Evolutionary conservation across 2,797 vertebrate genomes (phyloP).

Genomic region (Channa striata): DNA sequence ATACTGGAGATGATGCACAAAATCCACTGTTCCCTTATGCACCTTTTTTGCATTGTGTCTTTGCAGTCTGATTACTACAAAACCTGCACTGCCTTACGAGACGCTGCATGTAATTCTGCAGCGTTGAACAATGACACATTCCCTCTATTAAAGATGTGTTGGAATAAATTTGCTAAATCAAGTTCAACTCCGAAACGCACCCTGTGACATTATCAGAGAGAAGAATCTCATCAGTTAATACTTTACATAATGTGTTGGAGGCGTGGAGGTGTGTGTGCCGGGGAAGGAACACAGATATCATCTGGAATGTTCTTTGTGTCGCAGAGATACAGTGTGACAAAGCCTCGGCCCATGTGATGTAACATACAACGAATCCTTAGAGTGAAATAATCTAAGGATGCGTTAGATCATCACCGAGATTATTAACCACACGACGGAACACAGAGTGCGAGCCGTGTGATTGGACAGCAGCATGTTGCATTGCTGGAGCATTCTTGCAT

Average conservation of each 20-base stretch:
- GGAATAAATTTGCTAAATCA: background rate
- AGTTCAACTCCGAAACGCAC: background rate
- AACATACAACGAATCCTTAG: slow-evolving; percentile 37
- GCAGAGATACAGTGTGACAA: background rate
- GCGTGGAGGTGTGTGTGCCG: background rate
- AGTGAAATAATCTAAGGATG: slow-evolving; percentile 43
- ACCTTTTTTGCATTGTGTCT: background rate
- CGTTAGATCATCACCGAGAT: slow-evolving; percentile 36
- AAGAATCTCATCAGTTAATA: background rate
- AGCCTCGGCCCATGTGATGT: background rate
- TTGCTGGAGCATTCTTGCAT: slow-evolving; percentile 5
- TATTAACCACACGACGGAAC: slow-evolving; percentile 10
- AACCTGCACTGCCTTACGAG: background rate
- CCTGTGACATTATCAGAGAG: background rate
- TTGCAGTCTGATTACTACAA: background rate
- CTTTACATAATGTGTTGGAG: slow-evolving; percentile 27
- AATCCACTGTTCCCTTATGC: background rate
- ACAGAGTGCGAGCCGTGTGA: background rate
- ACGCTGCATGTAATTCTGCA: too few relatives aligned
- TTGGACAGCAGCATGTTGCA: background rate
- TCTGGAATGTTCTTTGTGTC: slow-evolving; percentile 75
- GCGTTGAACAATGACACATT: background rate
- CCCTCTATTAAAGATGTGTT: background rate
- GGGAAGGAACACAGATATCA: slow-evolving; percentile 58
- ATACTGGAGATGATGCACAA: too few relatives aligned